A percentile compares a stretch with the other conserved stretches of the same genome.
Evolutionary conservation across 2,113 vertebrate species (phyloP).

Genomic region (Pelobates fuscus): DNA sequence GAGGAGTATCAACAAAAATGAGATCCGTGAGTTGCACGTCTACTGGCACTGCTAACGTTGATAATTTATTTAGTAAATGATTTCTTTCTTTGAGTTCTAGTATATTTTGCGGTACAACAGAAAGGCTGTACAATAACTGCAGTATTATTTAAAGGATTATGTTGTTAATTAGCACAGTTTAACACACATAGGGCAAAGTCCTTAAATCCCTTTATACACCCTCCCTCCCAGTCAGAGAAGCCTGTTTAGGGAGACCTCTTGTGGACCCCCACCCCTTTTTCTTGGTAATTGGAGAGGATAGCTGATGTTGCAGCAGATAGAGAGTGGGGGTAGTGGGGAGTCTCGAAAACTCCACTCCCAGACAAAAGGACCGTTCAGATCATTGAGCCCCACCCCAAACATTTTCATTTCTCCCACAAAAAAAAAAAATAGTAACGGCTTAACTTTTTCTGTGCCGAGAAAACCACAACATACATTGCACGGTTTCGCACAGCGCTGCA

Average conservation of each 20-base stretch:
- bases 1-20: too few relatives aligned
- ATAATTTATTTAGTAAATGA: too few relatives aligned
- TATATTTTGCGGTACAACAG: too few relatives aligned
- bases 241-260: not conserved
- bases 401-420: not conserved
- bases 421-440: not conserved
- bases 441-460: not conserved
- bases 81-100: too few relatives aligned
- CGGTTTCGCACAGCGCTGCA: too few relatives aligned
- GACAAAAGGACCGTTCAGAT: conserved; percentile 32
- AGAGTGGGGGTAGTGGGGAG: conserved; percentile 15
- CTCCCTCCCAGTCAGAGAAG: not conserved
- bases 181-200: not conserved
- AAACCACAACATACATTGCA: not conserved
- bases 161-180: too few relatives aligned
- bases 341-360: conserved; percentile 7
- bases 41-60: too few relatives aligned
- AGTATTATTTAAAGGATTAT: too few relatives aligned
- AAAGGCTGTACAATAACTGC: too few relatives aligned
- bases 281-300: conserved; percentile 25
- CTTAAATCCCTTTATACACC: not conserved
- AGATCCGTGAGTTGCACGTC: too few relatives aligned
- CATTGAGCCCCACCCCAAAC: conserved; percentile 19
- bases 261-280: not conserved
- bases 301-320: conserved; percentile 20